Evolutionary conservation across 2,113 vertebrate species (phyloP), one percentile per base, ranked within the genome.

Genomic region (Drymodes brunneopygia): DNA sequence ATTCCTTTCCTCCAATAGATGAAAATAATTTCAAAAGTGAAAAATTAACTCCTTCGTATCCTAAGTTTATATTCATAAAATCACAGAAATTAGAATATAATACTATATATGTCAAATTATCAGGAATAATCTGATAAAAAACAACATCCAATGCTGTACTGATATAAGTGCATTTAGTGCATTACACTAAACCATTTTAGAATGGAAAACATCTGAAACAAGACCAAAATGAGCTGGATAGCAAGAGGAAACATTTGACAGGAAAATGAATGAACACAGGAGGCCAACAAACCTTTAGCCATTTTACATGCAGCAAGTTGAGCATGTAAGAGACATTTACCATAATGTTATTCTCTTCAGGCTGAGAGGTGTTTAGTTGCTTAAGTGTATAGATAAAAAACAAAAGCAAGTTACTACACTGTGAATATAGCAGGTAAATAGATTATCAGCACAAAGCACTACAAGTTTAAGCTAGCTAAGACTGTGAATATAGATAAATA

Each of bases 251-350:
- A 95, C 98, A 98, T 95, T 97, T 97, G 85, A 95, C 22, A 95
- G 72, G 77, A 94, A 96, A 98, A 96, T 91, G 96, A 97, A 97
- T 98, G 97, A 98, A 98, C 97, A 97, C 97, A 98, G 97, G 88
- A 98, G 98, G 98, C 98, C 98, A 98, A 98, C 98, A 98, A 98
- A 99, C 98, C 98, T 98, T 98, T 96, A 98, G 98, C 98, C 98
- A 99, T 98, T 98, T 99, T 98, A 99, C 98, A 98, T 98, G 98
- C 98, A 99, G 98, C 98, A 98, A 98, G 98, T 98, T 98, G 97
- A 98, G 98, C 98, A 98, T 97, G 98, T 98, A 98, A 98, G 98
- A 98, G 95, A 98, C 98, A 98, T 98, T 98, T 98, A 98, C 98
- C 98, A 98, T 98, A 98, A 98, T 98, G 98, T 97, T 98, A 98